Evolutionary conservation across 2,888 invertebrate genomes (phyloP).

Genomic region (Thumatha senex): DNA sequence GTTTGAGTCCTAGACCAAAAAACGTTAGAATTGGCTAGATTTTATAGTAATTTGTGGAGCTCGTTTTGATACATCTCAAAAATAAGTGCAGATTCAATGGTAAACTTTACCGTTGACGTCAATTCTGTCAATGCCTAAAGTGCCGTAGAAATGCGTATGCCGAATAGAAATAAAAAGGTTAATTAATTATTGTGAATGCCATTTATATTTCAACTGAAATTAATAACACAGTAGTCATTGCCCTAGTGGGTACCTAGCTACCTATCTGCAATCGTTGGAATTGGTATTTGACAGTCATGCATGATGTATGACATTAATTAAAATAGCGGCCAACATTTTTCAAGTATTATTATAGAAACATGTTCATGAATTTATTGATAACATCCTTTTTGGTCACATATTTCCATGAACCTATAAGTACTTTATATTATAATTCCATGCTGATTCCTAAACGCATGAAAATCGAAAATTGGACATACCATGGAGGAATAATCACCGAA

Average conservation of each 20-base stretch:
- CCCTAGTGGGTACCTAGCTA: constrained; percentile 9
- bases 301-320: neutral
- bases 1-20: too few relatives aligned
- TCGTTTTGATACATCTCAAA: too few relatives aligned
- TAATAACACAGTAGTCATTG: constrained; percentile 16
- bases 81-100: too few relatives aligned
- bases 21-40: neutral
- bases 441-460: too few relatives aligned
- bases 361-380: neutral
- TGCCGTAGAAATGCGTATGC: neutral
- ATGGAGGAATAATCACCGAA: too few relatives aligned
- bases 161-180: neutral
- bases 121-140: too few relatives aligned
- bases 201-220: neutral
- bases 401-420: neutral
- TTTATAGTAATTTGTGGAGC: too few relatives aligned
- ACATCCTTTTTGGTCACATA: neutral
- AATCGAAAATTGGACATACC: too few relatives aligned
- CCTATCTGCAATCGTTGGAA: neutral
- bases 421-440: neutral
- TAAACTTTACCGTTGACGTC: too few relatives aligned
- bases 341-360: neutral
- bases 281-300: neutral
- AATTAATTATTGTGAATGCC: neutral
- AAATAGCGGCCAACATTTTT: neutral